Evolutionary conservation across 2,113 vertebrate genomes (phyloP).

Genomic region (Pygoscelis adeliae): DNA sequence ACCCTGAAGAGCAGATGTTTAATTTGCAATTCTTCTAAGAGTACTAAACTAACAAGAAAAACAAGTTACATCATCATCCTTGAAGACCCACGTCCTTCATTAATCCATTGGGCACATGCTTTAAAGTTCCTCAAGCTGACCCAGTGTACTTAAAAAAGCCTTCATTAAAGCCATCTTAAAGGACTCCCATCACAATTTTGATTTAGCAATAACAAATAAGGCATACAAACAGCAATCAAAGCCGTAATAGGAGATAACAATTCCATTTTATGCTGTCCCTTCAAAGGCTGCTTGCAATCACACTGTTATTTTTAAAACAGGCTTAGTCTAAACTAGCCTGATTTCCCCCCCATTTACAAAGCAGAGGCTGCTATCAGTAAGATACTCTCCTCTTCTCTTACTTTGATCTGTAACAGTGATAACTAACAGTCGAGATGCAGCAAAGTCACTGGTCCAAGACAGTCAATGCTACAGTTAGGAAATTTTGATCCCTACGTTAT

Average conservation of each 20-base stretch:
- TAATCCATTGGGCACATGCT: background rate
- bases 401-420: background rate
- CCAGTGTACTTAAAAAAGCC: background rate
- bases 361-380: background rate
- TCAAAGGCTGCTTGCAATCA: background rate
- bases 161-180: background rate
- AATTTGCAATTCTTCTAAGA: background rate
- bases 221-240: background rate
- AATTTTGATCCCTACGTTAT: accelerated
- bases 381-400: background rate
- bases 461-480: background rate
- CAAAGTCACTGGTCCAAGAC: background rate
- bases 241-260: background rate
- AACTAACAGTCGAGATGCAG: background rate
- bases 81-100: background rate
- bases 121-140: background rate
- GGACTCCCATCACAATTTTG: background rate
- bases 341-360: background rate
- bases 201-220: background rate
- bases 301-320: background rate
- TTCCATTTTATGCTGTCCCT: background rate
- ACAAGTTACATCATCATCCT: background rate
- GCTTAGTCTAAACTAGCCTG: background rate
- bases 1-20: background rate
- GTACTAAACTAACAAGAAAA: background rate